phyloP scores from a whole-genome alignment of 1,140 invertebrate species.

The Drosophila burlai region DNA sequence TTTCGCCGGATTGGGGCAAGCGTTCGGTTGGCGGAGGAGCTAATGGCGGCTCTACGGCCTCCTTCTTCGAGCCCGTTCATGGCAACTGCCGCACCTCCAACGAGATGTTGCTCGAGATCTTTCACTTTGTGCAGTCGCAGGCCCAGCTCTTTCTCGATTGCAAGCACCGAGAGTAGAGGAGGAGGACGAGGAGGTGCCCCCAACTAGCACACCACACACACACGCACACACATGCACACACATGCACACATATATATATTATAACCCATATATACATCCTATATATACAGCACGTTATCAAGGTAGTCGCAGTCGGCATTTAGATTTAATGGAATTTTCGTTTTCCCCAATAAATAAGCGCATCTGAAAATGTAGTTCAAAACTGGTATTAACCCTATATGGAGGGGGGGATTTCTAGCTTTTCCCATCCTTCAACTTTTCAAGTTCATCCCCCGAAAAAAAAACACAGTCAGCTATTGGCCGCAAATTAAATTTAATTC shows the following conservation, averaged over 20 bases:
- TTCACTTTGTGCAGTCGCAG: constrained; percentile 78
- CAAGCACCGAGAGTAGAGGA: constrained; percentile 75
- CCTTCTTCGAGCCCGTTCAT: constrained; percentile 65
- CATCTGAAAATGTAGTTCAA: constrained; percentile 43
- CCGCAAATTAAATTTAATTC: constrained; percentile 51
- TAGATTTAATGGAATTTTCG: constrained; percentile 72
- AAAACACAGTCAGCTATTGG: constrained; percentile 1
- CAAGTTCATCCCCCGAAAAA: constrained; percentile 60
- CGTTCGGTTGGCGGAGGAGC: constrained; percentile 63
- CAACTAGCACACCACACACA: constrained; percentile 25
- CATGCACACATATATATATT: constrained; percentile 22
- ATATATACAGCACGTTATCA: constrained; percentile 62
- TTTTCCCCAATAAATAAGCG: constrained; percentile 75
- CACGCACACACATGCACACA: constrained; percentile 28
- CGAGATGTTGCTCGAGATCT: constrained; percentile 82
- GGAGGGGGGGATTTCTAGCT: constrained; percentile 18
- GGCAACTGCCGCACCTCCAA: constrained; percentile 80
- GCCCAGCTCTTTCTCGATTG: constrained; percentile 81
- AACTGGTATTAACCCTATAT: background rate
- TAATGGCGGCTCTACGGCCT: constrained; percentile 31
- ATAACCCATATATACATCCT: constrained; percentile 16
- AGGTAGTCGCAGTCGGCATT: constrained; percentile 83
- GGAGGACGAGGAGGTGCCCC: background rate
- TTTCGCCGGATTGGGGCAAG: constrained; percentile 84
- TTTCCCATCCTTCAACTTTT: constrained; percentile 60